Evolutionary conservation across 2,888 invertebrate species (phyloP).

Genomic region (Tridacna crocea): DNA sequence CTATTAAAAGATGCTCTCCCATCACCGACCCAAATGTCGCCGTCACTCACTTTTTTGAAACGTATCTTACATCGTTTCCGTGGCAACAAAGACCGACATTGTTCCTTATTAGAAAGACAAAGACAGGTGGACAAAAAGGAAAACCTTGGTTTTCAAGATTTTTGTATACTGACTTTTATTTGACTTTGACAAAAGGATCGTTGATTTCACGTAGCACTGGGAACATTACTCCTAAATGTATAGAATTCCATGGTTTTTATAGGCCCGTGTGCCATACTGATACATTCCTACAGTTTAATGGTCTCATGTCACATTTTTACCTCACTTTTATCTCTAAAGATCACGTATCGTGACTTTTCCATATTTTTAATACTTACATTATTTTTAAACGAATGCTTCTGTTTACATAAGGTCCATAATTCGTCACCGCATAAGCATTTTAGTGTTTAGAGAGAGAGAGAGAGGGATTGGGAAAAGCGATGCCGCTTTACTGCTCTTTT

Average conservation of each 20-base stretch:
- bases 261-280: not conserved
- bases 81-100: constrained; percentile 15
- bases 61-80: not conserved
- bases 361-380: too few species aligned
- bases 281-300: constrained; percentile 3
- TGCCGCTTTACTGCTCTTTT: too few species aligned
- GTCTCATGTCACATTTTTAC: not conserved
- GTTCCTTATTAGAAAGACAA: not conserved
- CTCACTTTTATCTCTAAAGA: not conserved
- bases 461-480: too few species aligned
- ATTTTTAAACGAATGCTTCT: too few species aligned
- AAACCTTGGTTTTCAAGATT: not conserved
- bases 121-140: constrained; percentile 20
- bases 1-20: too few species aligned
- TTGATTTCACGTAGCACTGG: not conserved
- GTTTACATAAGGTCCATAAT: too few species aligned
- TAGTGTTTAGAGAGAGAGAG: too few species aligned
- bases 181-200: constrained; percentile 4
- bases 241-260: constrained; percentile 9
- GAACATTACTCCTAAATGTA: constrained; percentile 16
- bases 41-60: not conserved
- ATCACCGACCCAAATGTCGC: not conserved
- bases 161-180: constrained; percentile 17
- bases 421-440: too few species aligned
- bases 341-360: not conserved